These are phyloP conservation scores for Thripadectes ignobilis DNA, from an alignment of 2,797 vertebrate genomes.

Conservation along the genomic window DNA sequence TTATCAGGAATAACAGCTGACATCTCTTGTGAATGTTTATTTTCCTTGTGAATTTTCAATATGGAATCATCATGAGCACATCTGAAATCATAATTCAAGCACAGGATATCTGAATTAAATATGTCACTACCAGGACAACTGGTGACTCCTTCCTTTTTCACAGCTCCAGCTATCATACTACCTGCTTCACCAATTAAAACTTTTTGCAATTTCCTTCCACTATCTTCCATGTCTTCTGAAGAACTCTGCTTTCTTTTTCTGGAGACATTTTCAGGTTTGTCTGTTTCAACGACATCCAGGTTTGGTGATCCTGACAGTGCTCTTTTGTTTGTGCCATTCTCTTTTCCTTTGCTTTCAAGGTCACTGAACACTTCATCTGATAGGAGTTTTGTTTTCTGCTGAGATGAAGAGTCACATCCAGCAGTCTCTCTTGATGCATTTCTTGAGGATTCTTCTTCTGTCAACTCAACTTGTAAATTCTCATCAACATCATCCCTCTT, in stretches of 20 bases:
- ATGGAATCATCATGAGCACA: constrained; percentile 78
- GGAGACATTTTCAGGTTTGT: constrained; percentile 22
- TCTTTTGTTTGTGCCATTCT: constrained; percentile 46
- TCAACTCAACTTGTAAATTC: not conserved
- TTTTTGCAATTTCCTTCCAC: not conserved
- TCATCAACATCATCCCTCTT: constrained; percentile 53
- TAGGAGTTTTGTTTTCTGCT: not conserved
- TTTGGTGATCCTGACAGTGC: constrained; percentile 10
- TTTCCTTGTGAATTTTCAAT: constrained; percentile 79
- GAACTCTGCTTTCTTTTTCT: constrained; percentile 68
- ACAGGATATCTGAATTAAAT: constrained; percentile 43
- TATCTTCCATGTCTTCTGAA: not conserved
- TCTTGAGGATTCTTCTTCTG: not conserved
- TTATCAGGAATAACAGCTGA: not conserved
- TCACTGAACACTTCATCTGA: not conserved
- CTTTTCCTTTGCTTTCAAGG: constrained; percentile 9
- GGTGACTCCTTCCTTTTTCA: not conserved
- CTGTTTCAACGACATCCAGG: not conserved
- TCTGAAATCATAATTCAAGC: constrained; percentile 71
- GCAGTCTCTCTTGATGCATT: not conserved
- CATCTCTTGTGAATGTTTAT: constrained; percentile 67
- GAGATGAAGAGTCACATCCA: not conserved
- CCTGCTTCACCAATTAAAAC: not conserved
- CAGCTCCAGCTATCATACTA: not conserved
- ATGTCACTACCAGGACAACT: not conserved